Evolutionary conservation across 1,140 invertebrate species (phyloP).

Genomic region (Scylla paramamosain): DNA sequence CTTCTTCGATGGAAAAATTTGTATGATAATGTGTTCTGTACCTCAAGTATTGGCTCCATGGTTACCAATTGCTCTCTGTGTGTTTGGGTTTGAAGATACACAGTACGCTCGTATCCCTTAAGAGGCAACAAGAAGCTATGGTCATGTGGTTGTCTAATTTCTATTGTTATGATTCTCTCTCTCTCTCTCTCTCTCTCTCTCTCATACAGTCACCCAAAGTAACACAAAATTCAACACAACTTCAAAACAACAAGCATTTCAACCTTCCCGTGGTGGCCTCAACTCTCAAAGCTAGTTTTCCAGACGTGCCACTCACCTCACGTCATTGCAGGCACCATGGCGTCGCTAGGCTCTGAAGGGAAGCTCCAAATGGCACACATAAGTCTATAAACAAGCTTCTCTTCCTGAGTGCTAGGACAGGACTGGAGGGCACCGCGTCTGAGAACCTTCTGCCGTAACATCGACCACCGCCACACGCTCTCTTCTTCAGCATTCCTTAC

Average conservation of each 20-base stretch:
- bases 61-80: too few relatives aligned
- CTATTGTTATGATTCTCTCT: background rate
- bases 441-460: background rate
- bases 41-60: too few relatives aligned
- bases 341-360: background rate
- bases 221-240: background rate
- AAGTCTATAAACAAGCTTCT: background rate
- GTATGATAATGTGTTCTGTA: too few relatives aligned
- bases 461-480: background rate
- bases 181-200: background rate
- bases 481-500: background rate
- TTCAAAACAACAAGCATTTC: background rate
- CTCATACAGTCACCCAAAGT: background rate
- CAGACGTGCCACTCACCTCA: background rate
- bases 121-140: too few relatives aligned
- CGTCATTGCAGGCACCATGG: background rate
- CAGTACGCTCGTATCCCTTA: too few relatives aligned
- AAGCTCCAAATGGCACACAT: background rate
- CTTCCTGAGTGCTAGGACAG: background rate
- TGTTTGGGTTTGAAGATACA: too few relatives aligned
- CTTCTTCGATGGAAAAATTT: too few relatives aligned
- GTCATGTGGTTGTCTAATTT: background rate
- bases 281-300: background rate
- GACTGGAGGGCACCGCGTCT: background rate
- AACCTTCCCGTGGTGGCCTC: background rate